Conservation (phyloP, 2,888 invertebrate genomes). For the Noctua pronuba region DNA sequence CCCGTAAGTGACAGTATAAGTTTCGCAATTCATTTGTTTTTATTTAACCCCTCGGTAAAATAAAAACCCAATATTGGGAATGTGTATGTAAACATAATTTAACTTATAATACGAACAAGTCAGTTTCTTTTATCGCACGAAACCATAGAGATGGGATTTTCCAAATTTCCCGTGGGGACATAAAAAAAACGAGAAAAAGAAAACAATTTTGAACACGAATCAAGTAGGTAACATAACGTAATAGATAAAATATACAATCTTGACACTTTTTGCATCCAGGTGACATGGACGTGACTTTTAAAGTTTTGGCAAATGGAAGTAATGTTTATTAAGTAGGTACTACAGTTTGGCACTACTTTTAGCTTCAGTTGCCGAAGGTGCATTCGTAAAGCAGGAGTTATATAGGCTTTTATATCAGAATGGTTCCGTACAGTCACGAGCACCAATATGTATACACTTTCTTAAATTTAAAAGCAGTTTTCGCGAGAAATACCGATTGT, state of each 20-base stretch:
- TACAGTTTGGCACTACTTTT: slow-evolving; percentile 40
- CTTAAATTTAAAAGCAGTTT: no score
- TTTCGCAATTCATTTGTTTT: neutral
- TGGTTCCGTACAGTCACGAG: neutral
- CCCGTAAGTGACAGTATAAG: no score
- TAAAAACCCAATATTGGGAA: neutral
- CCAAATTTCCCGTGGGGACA: slow-evolving; percentile 53
- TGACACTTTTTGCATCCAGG: slow-evolving; percentile 53
- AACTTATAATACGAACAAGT: slow-evolving; percentile 27
- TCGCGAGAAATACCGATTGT: no score
- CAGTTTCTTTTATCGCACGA: slow-evolving; percentile 38
- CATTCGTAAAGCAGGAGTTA: neutral
- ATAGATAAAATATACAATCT: slow-evolving; percentile 56
- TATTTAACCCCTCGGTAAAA: neutral
- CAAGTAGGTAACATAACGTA: slow-evolving; percentile 18
- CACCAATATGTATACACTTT: no score
- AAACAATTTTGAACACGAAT: slow-evolving; percentile 47
- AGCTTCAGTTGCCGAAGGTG: neutral
- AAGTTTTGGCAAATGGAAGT: slow-evolving; percentile 46
- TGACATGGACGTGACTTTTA: slow-evolving; percentile 47
- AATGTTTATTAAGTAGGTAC: slow-evolving; percentile 2
- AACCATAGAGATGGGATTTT: slow-evolving; percentile 40
- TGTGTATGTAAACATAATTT: slow-evolving; percentile 22
- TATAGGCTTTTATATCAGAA: neutral
- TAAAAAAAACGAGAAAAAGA: slow-evolving; percentile 23